Conservation (phyloP, 2,888 invertebrate species). For the Cheilosia soror region DNA sequence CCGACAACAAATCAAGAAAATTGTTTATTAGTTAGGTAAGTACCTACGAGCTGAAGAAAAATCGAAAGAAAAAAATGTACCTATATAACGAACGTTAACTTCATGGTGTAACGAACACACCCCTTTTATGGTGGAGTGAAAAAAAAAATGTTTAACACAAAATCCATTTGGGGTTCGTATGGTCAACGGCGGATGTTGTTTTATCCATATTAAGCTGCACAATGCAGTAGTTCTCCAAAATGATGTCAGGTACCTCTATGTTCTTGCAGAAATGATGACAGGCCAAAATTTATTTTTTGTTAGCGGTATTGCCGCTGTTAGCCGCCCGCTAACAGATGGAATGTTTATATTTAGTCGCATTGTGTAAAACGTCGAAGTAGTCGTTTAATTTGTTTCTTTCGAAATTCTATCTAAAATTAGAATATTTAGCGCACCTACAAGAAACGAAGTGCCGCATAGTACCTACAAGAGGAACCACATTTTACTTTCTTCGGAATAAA, state of each 20-base stretch:
- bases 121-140: conserved; percentile 60
- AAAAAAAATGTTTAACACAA: conserved; percentile 39
- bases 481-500: conserved; percentile 26
- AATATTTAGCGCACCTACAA: conserved; percentile 23
- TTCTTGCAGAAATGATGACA: background rate
- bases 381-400: background rate
- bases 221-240: conserved; percentile 44
- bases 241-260: conserved; percentile 1
- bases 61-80: conserved; percentile 19
- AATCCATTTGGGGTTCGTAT: conserved; percentile 37
- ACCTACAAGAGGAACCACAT: background rate
- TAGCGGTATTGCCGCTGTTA: background rate
- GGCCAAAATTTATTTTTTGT: background rate
- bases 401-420: conserved; percentile 53
- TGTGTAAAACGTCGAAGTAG: background rate
- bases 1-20: conserved; percentile 7
- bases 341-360: conserved; percentile 50
- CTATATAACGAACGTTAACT: conserved; percentile 8
- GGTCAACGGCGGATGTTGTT: conserved; percentile 38
- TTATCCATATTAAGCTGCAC: conserved; percentile 31
- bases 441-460: background rate
- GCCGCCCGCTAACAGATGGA: conserved; percentile 8
- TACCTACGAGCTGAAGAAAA: background rate
- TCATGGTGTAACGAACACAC: conserved; percentile 57
- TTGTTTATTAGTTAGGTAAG: conserved; percentile 58